phyloP scores from a whole-genome alignment of 92 coral and sea anemone genomes.

The Virgularia gustaviana region DNA sequence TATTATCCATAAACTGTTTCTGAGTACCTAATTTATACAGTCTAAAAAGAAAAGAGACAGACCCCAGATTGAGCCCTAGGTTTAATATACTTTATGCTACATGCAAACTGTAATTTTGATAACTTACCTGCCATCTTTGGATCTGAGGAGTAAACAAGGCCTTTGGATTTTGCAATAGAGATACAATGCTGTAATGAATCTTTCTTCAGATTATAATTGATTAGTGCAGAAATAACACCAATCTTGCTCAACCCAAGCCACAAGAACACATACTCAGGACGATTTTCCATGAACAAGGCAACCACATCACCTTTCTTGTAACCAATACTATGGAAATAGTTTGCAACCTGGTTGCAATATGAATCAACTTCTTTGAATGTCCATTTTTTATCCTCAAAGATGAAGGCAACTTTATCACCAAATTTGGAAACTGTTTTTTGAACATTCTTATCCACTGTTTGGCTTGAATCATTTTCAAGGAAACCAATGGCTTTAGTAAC shows the following conservation, averaged over 20 bases:
- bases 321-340: slow-evolving; percentile 75
- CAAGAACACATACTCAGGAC: slow-evolving; percentile 74
- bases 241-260: slow-evolving; percentile 93
- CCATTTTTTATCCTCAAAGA: slow-evolving; percentile 80
- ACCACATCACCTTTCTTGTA: slow-evolving; percentile 84
- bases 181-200: slow-evolving; percentile 76
- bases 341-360: slow-evolving; percentile 75
- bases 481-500: too few relatives aligned
- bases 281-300: slow-evolving; percentile 67
- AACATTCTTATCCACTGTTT: slow-evolving; percentile 62
- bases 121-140: slow-evolving; percentile 62
- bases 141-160: slow-evolving; percentile 57
- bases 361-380: slow-evolving; percentile 84
- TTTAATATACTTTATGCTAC: too few relatives aligned
- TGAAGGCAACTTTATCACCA: slow-evolving; percentile 69
- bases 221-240: slow-evolving; percentile 74
- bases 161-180: slow-evolving; percentile 59
- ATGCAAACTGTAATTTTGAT: too few relatives aligned
- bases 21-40: too few relatives aligned
- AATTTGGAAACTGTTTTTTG: slow-evolving; percentile 54
- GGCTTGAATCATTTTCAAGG: too few relatives aligned
- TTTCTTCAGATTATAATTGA: slow-evolving; percentile 71
- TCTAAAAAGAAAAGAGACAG: too few relatives aligned
- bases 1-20: too few relatives aligned
- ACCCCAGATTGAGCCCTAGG: too few relatives aligned